Evolutionary conservation across 1,140 invertebrate species (phyloP), one percentile per base, ranked within the genome.

Genomic region (Eueides isabella): DNA sequence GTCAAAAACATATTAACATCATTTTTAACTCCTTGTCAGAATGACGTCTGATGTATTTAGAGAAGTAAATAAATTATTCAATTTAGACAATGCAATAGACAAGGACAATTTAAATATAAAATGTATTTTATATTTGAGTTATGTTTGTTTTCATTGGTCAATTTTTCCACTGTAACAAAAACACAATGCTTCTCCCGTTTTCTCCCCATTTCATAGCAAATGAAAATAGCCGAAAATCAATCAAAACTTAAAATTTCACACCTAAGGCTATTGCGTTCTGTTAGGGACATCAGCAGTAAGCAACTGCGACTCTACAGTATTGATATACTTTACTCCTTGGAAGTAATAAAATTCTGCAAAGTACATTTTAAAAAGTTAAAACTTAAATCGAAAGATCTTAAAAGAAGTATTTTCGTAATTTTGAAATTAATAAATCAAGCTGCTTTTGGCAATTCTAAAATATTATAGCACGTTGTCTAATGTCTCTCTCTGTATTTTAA

Each of bases 21-120:
- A 55, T 55, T 55, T 55, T 55, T 55, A 55, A 55, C 48, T 55
- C 9, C 48, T 55, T 55, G 48, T 55, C 19, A 23, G 48, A 23
- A 55, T 55, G 48, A 55, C 48, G 48, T 55, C 48, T 55, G 9
- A 55, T 55, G 48, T 55, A 55, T 55, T 55, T 55, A 55, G 48
- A 55, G 48, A 23, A 26, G 48, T 26, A 55, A 55, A 55, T 55
- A 55, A 55, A 55, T 55, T 55, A 55, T 55, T 55, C 7, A 55
- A 23, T 55, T 55, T 55, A 55, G 48, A 55, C 48, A 55, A 26
- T 23, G 48, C 48, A 55, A 55, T 55, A 23, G 9, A 26, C 48
- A 26, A 11, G 0, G 23, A 23, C 23, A 11, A 11, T 26, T 23
- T 23, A 26, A 55, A 55, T 55, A 26, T 55, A 14, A 16, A 38